A percentile compares a stretch with the other conserved stretches of the same genome.
phyloP scores from a whole-genome alignment of 2,888 invertebrate species.

The Noctuana brunneofusca region DNA sequence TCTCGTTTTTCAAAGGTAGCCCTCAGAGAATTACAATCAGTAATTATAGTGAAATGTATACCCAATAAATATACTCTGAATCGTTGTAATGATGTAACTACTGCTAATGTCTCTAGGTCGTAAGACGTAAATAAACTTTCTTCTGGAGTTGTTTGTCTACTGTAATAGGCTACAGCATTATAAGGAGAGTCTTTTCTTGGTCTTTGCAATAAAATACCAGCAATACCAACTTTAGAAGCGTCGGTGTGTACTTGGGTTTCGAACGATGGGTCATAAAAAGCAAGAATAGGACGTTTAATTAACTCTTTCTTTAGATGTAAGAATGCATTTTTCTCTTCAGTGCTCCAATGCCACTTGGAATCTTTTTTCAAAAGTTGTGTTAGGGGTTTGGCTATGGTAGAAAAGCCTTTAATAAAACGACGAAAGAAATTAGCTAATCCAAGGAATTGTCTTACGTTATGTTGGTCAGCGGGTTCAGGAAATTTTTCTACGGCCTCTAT shows the following conservation, averaged over 20 bases:
- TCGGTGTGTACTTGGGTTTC: constrained; percentile 53
- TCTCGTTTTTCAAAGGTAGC: constrained; percentile 39
- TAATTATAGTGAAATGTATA: constrained; percentile 34
- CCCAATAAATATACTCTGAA: constrained; percentile 36
- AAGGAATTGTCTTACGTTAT: constrained; percentile 28
- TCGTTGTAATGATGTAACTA: constrained; percentile 31
- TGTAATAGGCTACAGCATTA: constrained; percentile 41
- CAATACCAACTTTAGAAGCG: constrained; percentile 46
- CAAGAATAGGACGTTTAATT: constrained; percentile 43
- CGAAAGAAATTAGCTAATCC: constrained; percentile 35
- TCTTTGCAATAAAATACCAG: constrained; percentile 49
- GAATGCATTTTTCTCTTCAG: constrained; percentile 42
- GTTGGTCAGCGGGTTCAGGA: constrained; percentile 26
- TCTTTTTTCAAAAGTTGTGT: constrained; percentile 35
- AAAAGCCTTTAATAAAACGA: constrained; percentile 28
- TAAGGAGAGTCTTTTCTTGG: constrained; percentile 19
- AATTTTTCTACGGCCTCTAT: constrained; percentile 29
- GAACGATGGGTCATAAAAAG: constrained; percentile 42
- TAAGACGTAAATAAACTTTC: constrained; percentile 33
- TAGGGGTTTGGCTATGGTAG: constrained; percentile 32
- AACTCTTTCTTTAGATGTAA: constrained; percentile 41
- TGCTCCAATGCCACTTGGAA: constrained; percentile 38
- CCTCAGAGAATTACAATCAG: constrained; percentile 37
- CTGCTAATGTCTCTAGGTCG: constrained; percentile 37
- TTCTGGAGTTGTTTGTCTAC: constrained; percentile 39